Percentiles rank a stretch among this genome's conserved stretches.
Conservation (phyloP, 2,113 vertebrate species). For the Ia io region DNA sequence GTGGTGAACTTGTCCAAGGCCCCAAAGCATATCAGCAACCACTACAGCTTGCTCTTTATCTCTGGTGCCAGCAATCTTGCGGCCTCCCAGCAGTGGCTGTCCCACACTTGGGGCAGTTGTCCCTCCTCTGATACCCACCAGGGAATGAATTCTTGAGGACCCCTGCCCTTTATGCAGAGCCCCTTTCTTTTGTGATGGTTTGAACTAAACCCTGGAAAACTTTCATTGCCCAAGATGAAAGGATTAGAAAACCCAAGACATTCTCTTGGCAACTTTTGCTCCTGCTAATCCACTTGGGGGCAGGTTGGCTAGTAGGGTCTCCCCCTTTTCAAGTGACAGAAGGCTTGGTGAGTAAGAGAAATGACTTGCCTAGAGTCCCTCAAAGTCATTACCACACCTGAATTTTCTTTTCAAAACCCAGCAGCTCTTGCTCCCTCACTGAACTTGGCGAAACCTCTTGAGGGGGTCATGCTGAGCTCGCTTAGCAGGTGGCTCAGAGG, state of each 20-base stretch:
- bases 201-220: background rate
- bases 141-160: background rate
- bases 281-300: background rate
- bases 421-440: background rate
- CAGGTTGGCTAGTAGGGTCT: background rate
- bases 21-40: background rate
- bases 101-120: background rate
- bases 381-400: background rate
- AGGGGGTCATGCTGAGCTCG: background rate
- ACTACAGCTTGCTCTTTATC: background rate
- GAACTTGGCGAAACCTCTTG: background rate
- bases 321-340: slow-evolving; percentile 28
- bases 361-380: background rate
- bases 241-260: background rate
- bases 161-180: background rate
- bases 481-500: slow-evolving; percentile 6
- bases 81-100: background rate
- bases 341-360: slow-evolving; percentile 1
- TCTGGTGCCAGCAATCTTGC: background rate
- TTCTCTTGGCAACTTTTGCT: background rate
- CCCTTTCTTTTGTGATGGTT: background rate
- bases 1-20: background rate
- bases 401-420: slow-evolving; percentile 4
- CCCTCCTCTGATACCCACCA: background rate
- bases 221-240: background rate